These are phyloP conservation scores for Dryobota labecula DNA, from an alignment of 2,888 invertebrate genomes.

Conservation along the genomic window DNA sequence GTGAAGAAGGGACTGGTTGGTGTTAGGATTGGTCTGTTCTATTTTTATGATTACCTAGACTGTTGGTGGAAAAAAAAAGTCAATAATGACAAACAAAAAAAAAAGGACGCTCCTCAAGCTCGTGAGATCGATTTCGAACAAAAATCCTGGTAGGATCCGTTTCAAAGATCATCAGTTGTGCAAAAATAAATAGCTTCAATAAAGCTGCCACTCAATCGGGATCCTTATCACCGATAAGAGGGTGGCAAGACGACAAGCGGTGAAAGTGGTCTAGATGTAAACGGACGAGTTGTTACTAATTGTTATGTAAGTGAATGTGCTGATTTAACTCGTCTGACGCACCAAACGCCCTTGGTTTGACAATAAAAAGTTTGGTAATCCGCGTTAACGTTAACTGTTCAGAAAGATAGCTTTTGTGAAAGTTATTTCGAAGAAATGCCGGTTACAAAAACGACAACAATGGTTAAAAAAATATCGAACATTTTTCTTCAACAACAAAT, in stretches of 20 bases:
- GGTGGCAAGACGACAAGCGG: conserved; percentile 46
- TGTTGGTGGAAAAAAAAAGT: neutral
- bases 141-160: neutral
- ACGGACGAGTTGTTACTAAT: conserved; percentile 61
- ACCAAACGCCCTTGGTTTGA: conserved; percentile 56
- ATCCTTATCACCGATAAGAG: conserved; percentile 52
- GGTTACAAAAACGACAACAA: neutral
- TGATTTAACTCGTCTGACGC: conserved; percentile 54
- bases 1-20: neutral
- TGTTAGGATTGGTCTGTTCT: neutral
- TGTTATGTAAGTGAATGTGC: conserved; percentile 67
- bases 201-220: conserved; percentile 21
- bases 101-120: neutral
- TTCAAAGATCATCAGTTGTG: neutral
- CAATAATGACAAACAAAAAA: neutral
- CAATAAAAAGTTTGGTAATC: conserved; percentile 59
- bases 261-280: conserved; percentile 66
- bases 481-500: neutral
- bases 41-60: neutral
- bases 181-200: conserved; percentile 9
- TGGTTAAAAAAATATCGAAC: neutral
- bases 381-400: conserved; percentile 42
- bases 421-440: conserved; percentile 15
- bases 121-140: neutral
- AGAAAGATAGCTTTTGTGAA: neutral